phyloP scores from a whole-genome alignment of 2,113 vertebrate genomes.

The Bambusicola thoracicus region DNA sequence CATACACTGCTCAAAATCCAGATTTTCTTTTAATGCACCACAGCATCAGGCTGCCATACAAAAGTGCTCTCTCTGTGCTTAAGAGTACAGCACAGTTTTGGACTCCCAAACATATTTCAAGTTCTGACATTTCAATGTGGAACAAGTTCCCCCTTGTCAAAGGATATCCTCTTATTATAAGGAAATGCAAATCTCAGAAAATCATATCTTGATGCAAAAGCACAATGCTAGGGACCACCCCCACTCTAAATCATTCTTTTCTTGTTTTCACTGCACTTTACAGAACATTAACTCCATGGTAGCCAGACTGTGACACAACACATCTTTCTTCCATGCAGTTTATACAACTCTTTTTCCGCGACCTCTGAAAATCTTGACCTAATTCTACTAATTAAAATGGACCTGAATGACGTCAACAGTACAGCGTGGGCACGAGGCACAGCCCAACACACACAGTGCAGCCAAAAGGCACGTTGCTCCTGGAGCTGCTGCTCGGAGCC shows the following conservation, averaged over 20 bases:
- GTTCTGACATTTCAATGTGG: constrained; percentile 30
- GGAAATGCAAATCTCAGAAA: constrained; percentile 14
- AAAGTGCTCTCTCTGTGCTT: not conserved
- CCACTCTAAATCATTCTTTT: not conserved
- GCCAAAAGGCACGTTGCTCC: no score
- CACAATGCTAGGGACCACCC: not conserved
- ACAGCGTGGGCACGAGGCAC: accelerated
- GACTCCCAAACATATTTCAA: not conserved
- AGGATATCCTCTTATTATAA: constrained; percentile 41
- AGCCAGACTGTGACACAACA: not conserved
- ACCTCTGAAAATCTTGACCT: not conserved
- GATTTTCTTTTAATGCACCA: not conserved
- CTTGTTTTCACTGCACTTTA: not conserved
- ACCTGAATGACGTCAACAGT: accelerated
- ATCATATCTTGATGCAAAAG: not conserved
- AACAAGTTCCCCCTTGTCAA: not conserved
- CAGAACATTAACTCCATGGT: not conserved
- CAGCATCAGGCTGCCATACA: not conserved
- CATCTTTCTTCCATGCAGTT: not conserved
- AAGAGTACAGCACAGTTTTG: not conserved
- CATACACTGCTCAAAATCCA: not conserved
- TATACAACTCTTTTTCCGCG: no score
- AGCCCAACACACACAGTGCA: no score
- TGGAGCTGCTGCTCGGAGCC: not conserved
- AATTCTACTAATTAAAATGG: no score